Evolutionary conservation across 2,113 vertebrate species (phyloP).

Genomic region (Sisor rabdophorus): DNA sequence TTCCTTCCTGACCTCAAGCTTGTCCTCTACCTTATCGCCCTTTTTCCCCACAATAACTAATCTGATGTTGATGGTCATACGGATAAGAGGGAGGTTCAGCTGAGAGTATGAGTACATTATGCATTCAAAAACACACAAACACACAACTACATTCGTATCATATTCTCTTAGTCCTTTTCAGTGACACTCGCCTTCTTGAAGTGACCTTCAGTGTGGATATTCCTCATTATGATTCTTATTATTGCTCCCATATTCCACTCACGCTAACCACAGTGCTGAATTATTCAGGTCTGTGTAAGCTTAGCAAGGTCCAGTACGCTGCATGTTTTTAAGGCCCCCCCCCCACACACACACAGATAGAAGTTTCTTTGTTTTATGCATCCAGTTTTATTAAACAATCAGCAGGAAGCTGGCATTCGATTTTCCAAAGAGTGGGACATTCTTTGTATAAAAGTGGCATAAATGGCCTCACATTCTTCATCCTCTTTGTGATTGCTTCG

Average conservation of each 20-base stretch:
- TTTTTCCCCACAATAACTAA: background rate
- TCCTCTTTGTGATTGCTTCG: slow-evolving; percentile 29
- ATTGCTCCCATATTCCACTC: slow-evolving; percentile 55
- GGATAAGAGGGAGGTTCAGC: background rate
- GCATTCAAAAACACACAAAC: background rate
- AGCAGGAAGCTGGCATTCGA: slow-evolving; percentile 37
- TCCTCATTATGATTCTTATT: slow-evolving; percentile 47
- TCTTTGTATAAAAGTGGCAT: background rate
- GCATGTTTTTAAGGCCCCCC: slow-evolving; percentile 27
- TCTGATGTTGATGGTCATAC: slow-evolving; percentile 6
- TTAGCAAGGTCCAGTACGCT: slow-evolving; percentile 17
- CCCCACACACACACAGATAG: too few species aligned
- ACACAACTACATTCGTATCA: slow-evolving; percentile 1
- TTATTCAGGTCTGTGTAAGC: slow-evolving; percentile 43
- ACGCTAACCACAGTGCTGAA: slow-evolving; percentile 50
- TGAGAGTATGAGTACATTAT: slow-evolving; percentile 1
- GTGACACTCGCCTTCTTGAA: slow-evolving; percentile 44
- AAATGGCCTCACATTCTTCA: background rate
- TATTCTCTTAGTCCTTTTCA: slow-evolving; percentile 3
- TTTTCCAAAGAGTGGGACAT: slow-evolving; percentile 19
- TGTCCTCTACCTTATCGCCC: slow-evolving; percentile 23
- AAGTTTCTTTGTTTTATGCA: slow-evolving; percentile 18
- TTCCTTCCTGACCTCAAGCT: slow-evolving; percentile 46
- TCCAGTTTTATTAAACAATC: slow-evolving; percentile 37
- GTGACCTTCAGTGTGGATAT: slow-evolving; percentile 51